Percentiles rank a stretch among this genome's conserved stretches.
phyloP scores from a whole-genome alignment of 1,140 invertebrate species.

The Venturia canescens region DNA sequence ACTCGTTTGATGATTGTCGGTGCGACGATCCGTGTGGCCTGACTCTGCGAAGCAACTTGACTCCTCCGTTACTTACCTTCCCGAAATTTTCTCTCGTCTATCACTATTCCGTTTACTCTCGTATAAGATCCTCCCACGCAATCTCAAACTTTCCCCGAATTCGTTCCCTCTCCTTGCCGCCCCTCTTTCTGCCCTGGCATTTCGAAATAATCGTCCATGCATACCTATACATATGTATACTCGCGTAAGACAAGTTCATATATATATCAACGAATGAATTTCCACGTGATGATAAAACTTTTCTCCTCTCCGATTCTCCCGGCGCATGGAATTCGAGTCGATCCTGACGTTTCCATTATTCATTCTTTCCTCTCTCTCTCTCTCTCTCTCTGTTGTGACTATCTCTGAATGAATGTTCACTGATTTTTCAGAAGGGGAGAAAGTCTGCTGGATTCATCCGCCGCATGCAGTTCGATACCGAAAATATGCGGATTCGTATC shows the following conservation, averaged over 20 bases:
- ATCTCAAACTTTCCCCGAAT: constrained; percentile 19
- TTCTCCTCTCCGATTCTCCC: constrained; percentile 15
- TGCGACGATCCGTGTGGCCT: constrained; percentile 34
- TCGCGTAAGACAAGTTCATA: constrained; percentile 11
- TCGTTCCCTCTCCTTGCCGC: neutral
- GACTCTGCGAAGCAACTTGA: constrained; percentile 34
- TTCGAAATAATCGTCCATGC: constrained; percentile 21
- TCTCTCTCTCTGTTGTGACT: constrained; percentile 29
- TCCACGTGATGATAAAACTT: constrained; percentile 19
- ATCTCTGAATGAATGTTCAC: constrained; percentile 28
- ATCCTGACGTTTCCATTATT: constrained; percentile 12
- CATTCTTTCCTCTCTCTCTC: constrained; percentile 18
- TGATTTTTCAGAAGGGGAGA: neutral
- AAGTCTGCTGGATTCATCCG: neutral
- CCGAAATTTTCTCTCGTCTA: constrained; percentile 23
- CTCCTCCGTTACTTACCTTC: constrained; percentile 1
- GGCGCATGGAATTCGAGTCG: constrained; percentile 7
- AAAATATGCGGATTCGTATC: neutral
- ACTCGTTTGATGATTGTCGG: constrained; percentile 45
- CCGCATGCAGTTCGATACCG: neutral
- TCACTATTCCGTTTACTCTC: constrained; percentile 31
- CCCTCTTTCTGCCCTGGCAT: neutral
- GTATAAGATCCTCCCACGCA: constrained; percentile 21
- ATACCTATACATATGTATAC: neutral
- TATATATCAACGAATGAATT: constrained; percentile 13